A percentile compares a stretch with the other conserved stretches of the same genome.
These are phyloP conservation scores for Adelges cooleyi DNA, from an alignment of 1,140 invertebrate genomes.

Conservation along the genomic window DNA sequence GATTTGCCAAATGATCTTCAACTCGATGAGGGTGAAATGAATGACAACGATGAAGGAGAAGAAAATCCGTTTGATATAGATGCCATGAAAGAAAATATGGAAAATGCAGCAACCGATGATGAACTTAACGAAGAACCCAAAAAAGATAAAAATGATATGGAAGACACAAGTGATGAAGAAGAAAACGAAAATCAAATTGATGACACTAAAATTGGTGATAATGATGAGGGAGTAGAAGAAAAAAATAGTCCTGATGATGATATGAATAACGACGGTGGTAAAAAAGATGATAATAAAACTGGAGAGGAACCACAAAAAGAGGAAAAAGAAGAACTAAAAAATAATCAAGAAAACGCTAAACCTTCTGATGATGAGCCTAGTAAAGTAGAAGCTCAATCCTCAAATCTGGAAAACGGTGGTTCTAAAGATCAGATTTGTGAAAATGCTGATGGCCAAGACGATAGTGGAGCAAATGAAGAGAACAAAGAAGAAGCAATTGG, in stretches of 20 bases:
- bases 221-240: slow-evolving; percentile 31
- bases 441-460: slow-evolving; percentile 25
- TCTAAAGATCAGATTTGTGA: slow-evolving; percentile 35
- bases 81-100: slow-evolving; percentile 48
- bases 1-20: slow-evolving; percentile 78
- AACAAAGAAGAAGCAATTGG: slow-evolving; percentile 28
- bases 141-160: slow-evolving; percentile 32
- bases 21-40: slow-evolving; percentile 60
- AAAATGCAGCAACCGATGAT: slow-evolving; percentile 28
- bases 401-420: slow-evolving; percentile 33
- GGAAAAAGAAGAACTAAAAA: slow-evolving; percentile 40
- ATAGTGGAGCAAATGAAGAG: slow-evolving; percentile 13
- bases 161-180: slow-evolving; percentile 32
- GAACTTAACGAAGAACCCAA: slow-evolving; percentile 32
- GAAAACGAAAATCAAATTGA: slow-evolving; percentile 32
- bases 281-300: slow-evolving; percentile 37
- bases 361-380: slow-evolving; percentile 47
- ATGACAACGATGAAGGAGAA: slow-evolving; percentile 43
- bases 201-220: slow-evolving; percentile 32
- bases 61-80: slow-evolving; percentile 77
- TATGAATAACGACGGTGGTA: slow-evolving; percentile 32
- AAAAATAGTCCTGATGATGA: slow-evolving; percentile 34
- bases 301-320: slow-evolving; percentile 36
- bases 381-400: slow-evolving; percentile 36
- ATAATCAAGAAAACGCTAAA: slow-evolving; percentile 42